Base-by-base conservation (phyloP, 2,888 invertebrate genomes). In the Sepioteuthis lessoniana region DNA sequence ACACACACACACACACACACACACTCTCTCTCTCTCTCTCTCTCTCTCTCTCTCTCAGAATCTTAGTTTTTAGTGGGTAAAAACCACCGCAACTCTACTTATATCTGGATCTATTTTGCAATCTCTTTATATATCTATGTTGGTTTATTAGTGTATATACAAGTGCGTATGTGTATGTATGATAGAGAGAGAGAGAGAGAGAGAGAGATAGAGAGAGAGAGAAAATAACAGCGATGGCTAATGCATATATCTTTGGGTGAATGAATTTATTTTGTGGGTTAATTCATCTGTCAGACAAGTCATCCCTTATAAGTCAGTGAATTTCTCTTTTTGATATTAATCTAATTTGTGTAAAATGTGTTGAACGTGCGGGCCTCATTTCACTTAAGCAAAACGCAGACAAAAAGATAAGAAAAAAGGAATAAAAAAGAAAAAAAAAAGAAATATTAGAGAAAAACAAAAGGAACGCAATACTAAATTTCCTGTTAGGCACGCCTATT, bases 281-380 rank as follows among this genome's bases (percentile, higher is more conserved):
- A 76, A 76, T 76, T 76, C 76, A 76, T 76, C 76, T 35, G 76
- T 76, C 76, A 76, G 76, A 76, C 76, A 35, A 76, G 76, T 76
- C 76, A 76, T 13, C n/a, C n/a, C n/a, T 4, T n/a, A 35, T 76
- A 76, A 76, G 76, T 76, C 76, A 76, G 76, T 76, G 76, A n/a
- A 76, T 76, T 76, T n/a, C 25, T 76, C n/a, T 76, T 76, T 76
- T 35, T 76, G n/a, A 76, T 76, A 76, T 76, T 76, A 76, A 76
- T 76, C 76, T 76, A 76, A 76, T 76, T n/a, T 76, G 76, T 76
- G 76, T 76, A 76, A 76, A 76, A 76, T 76, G n/a, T 76, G 76
- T 76, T 76, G 76, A 76, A 76, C 31, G 76, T 76, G 76, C 76
- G n/a, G n/a, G 76, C 76, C 76, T 76, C 76, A 25, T 76, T 76